Percentiles rank a stretch among this genome's conserved stretches.
phyloP scores from a whole-genome alignment of 2,113 vertebrate species.

The Rallus limicola region DNA sequence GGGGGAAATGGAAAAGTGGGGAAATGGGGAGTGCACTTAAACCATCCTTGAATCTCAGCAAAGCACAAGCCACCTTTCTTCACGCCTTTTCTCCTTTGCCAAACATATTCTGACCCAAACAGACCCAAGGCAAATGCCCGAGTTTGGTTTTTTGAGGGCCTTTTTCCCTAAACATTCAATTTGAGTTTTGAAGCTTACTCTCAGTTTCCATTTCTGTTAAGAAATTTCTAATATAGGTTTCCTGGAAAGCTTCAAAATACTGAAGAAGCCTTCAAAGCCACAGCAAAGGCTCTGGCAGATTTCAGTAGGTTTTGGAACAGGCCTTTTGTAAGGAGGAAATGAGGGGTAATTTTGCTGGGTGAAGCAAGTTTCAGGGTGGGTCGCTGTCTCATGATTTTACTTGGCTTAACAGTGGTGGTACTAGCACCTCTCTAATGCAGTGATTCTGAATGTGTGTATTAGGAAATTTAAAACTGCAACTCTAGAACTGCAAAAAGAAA shows the following conservation, averaged over 20 bases:
- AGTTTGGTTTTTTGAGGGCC: background rate
- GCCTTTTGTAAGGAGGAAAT: background rate
- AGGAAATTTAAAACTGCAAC: background rate
- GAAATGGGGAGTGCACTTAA: background rate
- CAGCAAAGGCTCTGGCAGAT: background rate
- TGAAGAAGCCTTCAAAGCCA: background rate
- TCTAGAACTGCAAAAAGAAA: background rate
- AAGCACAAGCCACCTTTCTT: background rate
- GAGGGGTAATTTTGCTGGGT: background rate
- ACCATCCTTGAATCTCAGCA: background rate
- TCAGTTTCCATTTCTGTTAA: background rate
- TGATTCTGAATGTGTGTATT: background rate
- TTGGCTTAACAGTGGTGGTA: background rate
- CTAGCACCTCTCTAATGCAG: background rate
- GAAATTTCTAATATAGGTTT: background rate
- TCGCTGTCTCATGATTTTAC: background rate
- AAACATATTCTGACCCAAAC: background rate
- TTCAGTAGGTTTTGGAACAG: background rate
- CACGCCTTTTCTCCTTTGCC: background rate
- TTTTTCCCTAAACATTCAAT: background rate
- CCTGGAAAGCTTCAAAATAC: background rate
- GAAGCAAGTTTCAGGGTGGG: background rate
- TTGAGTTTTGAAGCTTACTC: background rate
- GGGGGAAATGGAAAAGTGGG: background rate
- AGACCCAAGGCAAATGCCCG: background rate